These are phyloP conservation scores for Mesoligia furuncula DNA, from an alignment of 2,888 invertebrate species.

Conservation along the genomic window DNA sequence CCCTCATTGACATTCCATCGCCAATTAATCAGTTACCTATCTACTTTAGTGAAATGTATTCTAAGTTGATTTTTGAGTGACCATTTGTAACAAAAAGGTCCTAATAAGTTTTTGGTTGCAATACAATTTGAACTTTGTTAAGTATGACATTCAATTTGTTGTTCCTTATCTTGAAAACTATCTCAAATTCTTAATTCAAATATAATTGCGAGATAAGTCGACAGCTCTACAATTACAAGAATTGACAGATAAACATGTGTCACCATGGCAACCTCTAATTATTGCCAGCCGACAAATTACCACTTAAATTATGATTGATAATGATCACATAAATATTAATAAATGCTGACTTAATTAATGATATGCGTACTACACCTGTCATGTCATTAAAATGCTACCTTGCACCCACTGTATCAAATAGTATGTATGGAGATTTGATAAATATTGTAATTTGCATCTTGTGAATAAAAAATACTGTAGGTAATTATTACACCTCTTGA, in stretches of 20 bases:
- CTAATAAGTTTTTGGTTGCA: no score
- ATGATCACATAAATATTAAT: slow-evolving; percentile 24
- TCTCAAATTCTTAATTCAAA: no score
- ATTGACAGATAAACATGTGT: slow-evolving; percentile 22
- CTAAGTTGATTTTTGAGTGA: no score
- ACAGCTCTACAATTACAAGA: slow-evolving; percentile 17
- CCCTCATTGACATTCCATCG: no score
- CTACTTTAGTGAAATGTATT: no score
- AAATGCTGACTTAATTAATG: slow-evolving; percentile 31
- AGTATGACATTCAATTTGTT: neutral
- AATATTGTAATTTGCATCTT: slow-evolving; percentile 18
- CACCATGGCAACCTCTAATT: slow-evolving; percentile 39
- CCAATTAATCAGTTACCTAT: no score
- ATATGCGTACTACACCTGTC: neutral
- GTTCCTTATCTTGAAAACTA: neutral
- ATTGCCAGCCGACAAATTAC: slow-evolving; percentile 38
- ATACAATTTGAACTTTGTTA: no score
- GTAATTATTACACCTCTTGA: neutral
- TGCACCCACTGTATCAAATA: slow-evolving; percentile 32
- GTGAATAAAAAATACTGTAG: neutral
- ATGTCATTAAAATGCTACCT: slow-evolving; percentile 19
- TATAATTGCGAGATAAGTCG: neutral
- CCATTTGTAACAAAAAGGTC: no score
- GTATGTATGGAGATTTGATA: neutral
- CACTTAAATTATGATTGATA: slow-evolving; percentile 42